phyloP scores from a whole-genome alignment of 2,888 invertebrate species.

The Dynastes maya region DNA sequence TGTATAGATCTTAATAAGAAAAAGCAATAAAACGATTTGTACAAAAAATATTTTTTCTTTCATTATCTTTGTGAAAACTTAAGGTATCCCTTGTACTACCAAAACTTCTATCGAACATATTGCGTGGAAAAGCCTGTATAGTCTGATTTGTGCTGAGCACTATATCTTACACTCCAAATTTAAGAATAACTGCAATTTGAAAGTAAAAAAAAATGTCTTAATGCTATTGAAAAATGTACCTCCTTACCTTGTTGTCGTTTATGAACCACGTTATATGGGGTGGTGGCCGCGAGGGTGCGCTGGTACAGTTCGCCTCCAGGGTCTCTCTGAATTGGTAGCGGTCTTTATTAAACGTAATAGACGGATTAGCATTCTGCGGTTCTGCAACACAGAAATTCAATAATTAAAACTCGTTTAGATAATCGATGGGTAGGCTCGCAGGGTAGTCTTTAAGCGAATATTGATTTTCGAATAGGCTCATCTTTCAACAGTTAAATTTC shows the following conservation, averaged over 20 bases:
- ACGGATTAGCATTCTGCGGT: conserved; percentile 80
- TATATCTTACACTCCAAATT: no score
- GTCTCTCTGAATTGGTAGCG: conserved; percentile 79
- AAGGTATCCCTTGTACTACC: no score
- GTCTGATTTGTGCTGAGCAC: no score
- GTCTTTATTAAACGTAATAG: conserved; percentile 81
- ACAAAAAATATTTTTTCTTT: no score
- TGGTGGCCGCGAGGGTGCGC: conserved; percentile 81
- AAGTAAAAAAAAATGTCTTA: no score
- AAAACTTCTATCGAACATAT: no score
- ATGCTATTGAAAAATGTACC: no score
- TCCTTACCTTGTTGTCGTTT: conserved; percentile 79
- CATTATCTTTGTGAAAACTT: no score
- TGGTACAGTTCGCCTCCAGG: conserved; percentile 83
- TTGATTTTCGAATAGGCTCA: conserved; percentile 21
- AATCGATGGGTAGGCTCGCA: not conserved
- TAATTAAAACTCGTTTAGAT: conserved; percentile 32
- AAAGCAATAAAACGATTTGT: no score
- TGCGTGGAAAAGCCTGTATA: no score
- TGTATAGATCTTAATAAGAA: no score
- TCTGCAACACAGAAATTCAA: conserved; percentile 67
- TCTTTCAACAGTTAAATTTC: conserved; percentile 5
- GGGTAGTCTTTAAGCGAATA: conserved; percentile 9
- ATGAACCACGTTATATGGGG: conserved; percentile 86
- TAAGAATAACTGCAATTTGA: no score